These are phyloP conservation scores for Octodon degus DNA, from an alignment of 2,113 vertebrate genomes.

Conservation along the genomic window DNA sequence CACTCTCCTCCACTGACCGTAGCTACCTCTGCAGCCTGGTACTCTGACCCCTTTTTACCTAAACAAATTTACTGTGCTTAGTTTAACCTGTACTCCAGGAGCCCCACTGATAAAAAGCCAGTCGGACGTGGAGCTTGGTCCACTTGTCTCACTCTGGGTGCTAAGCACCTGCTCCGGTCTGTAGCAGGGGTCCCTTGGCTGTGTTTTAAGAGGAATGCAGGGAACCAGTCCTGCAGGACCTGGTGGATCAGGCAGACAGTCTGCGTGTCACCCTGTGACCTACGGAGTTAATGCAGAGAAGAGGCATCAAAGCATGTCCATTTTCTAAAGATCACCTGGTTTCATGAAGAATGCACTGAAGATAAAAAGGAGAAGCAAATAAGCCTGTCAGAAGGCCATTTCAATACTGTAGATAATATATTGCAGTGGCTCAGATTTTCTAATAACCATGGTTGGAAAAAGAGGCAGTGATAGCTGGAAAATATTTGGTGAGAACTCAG, in stretches of 20 bases:
- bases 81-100: not conserved
- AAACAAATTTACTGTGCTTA: not conserved
- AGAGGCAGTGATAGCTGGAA: not conserved
- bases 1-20: not conserved
- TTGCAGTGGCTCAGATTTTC: not conserved
- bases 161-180: accelerated
- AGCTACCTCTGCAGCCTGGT: not conserved
- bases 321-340: not conserved
- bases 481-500: not conserved
- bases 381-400: not conserved
- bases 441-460: not conserved
- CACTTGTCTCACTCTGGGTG: not conserved
- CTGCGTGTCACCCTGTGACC: not conserved
- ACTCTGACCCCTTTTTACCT: not conserved
- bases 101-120: not conserved
- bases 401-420: not conserved
- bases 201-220: not conserved
- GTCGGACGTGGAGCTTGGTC: not conserved
- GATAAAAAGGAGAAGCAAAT: not conserved
- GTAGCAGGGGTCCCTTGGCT: not conserved
- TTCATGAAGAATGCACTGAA: not conserved
- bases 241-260: not conserved
- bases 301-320: not conserved
- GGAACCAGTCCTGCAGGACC: not conserved
- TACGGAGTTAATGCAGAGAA: not conserved